Evolutionary conservation across 2,113 vertebrate genomes (phyloP).

Genomic region (Thymallus thymallus): DNA sequence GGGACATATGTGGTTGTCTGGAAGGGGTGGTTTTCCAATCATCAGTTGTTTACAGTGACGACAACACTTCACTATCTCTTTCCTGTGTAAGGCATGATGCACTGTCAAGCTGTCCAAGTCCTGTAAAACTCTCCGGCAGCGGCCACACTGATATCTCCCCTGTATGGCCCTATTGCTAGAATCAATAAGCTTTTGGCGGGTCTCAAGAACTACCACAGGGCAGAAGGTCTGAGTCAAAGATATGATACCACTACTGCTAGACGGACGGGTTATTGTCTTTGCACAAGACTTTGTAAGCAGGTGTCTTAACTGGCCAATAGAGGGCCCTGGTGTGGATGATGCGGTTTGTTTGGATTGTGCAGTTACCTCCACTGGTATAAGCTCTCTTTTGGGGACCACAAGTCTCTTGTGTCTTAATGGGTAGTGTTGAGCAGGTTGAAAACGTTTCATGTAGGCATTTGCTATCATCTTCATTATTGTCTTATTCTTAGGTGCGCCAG

Average conservation of each 20-base stretch:
- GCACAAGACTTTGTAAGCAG: constrained; percentile 52
- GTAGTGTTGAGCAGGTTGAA: constrained; percentile 22
- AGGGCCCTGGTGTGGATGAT: constrained; percentile 37
- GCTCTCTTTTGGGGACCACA: constrained; percentile 59
- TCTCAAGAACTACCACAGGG: constrained; percentile 77
- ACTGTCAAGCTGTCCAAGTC: constrained; percentile 67
- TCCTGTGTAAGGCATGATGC: constrained; percentile 76
- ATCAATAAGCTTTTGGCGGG: constrained; percentile 71
- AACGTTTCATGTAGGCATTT: constrained; percentile 65
- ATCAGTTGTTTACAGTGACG: constrained; percentile 71
- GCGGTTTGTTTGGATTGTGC: constrained; percentile 13
- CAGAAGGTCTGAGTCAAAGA: constrained; percentile 70
- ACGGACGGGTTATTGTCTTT: constrained; percentile 58
- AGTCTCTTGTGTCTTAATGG: constrained; percentile 18
- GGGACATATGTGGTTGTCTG: constrained; percentile 67
- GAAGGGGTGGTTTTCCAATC: constrained; percentile 62
- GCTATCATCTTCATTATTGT: constrained; percentile 71
- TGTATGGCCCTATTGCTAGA: constrained; percentile 42
- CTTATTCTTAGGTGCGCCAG: constrained; percentile 42
- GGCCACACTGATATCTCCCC: constrained; percentile 70
- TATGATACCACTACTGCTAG: constrained; percentile 61
- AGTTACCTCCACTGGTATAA: constrained; percentile 54
- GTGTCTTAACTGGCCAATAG: constrained; percentile 54
- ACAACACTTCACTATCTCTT: constrained; percentile 75
- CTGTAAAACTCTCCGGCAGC: constrained; percentile 70